Evolutionary conservation across 2,888 invertebrate species (phyloP), one percentile per base, ranked within the genome.

Genomic region (Endotricha flammealis): DNA sequence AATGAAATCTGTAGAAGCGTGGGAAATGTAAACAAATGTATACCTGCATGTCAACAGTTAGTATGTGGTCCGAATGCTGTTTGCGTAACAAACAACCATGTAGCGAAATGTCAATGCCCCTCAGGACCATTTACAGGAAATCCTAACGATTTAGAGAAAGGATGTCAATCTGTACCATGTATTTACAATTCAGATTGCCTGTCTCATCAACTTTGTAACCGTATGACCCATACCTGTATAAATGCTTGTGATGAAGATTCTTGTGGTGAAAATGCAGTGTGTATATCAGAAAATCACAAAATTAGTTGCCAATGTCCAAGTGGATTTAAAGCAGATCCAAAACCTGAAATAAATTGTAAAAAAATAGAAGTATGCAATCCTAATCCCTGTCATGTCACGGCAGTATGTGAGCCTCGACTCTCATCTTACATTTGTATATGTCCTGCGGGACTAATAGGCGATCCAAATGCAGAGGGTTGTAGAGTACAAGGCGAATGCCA

Each of bases 51-150:
- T 64, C 92, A 93, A 46, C 89, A 89, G 25, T 74, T 93, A 0
- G 87, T 88, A 29, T 97, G 97, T 67, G 97, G 96, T 1, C 94
- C 95, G 0, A 92, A 93, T 47, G 95, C 97, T 4, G 88, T 96
- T 10, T 97, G 97, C 63, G 90, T 95, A 5, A 94, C 95, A 1
- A 95, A 96, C 57, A 96, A 96, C 62, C 96, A 97, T 67, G 92
- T 92, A 8, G 93, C 95, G 0, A 93, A 94, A 69, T 97, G 97
- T 62, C 94, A 95, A 57, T 97, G 97, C 64, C 96, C 96, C 10
- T 91, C 93, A 4, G 96, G 96, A 10, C 91, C 93, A 1, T 96
- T 91, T 65, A 92, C 94, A 6, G 96, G 96, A 2, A 93, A 96
- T 81, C 95, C 96, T 0, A 92, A 92, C 61, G 94, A 95, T 65